phyloP scores from a whole-genome alignment of 2,888 invertebrate species.

The Dendrolimus houi region DNA sequence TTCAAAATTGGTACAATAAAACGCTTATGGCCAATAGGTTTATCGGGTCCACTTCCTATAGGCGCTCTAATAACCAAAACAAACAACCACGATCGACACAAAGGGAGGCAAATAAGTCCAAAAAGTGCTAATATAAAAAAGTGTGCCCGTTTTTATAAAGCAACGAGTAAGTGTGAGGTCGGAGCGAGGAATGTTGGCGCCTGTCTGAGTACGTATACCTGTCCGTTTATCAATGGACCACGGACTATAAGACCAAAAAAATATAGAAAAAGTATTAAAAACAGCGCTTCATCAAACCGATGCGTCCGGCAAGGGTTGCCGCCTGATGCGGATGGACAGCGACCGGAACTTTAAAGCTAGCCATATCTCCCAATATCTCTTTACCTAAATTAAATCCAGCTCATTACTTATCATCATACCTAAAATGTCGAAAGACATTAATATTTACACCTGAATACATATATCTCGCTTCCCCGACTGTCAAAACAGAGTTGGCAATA shows the following conservation, averaged over 20 bases:
- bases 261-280: conserved; percentile 58
- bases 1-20: conserved; percentile 70
- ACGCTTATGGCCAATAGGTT: conserved; percentile 70
- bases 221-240: conserved; percentile 75
- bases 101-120: conserved; percentile 68
- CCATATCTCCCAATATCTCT: too few relatives aligned
- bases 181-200: conserved; percentile 75
- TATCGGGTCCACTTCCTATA: conserved; percentile 72
- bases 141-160: conserved; percentile 70
- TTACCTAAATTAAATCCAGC: too few relatives aligned
- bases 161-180: conserved; percentile 74
- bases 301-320: conserved; percentile 68
- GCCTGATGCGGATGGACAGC: conserved; percentile 11
- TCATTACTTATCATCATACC: too few relatives aligned
- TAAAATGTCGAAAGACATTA: too few relatives aligned
- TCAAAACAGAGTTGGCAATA: too few relatives aligned
- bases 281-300: conserved; percentile 71
- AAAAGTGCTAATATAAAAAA: conserved; percentile 74
- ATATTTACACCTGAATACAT: too few relatives aligned
- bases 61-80: conserved; percentile 71
- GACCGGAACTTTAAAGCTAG: not conserved
- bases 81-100: conserved; percentile 66
- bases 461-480: too few relatives aligned
- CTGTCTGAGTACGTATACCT: conserved; percentile 76
- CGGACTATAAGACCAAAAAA: conserved; percentile 64